Conservation (phyloP, 2,113 vertebrate species). For the Piaya cayana region DNA sequence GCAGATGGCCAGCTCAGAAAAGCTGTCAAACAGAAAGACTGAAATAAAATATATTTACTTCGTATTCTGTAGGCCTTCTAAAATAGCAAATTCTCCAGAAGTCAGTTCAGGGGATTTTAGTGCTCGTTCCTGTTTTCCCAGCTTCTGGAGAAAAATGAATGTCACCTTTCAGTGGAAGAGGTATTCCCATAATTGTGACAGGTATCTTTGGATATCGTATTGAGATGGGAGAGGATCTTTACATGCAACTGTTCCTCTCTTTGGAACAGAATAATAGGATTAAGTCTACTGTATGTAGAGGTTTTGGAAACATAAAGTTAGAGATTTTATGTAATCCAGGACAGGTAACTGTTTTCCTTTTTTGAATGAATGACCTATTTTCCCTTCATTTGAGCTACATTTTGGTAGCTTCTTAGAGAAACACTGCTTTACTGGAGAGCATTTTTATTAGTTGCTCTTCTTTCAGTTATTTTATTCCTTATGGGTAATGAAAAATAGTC, state of each 20-base stretch:
- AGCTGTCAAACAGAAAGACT: slow-evolving; percentile 31
- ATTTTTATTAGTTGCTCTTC: background rate
- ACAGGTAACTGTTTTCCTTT: background rate
- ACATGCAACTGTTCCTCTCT: background rate
- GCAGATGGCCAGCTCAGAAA: slow-evolving; percentile 55
- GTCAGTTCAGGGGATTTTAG: background rate
- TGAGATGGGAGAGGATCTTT: background rate
- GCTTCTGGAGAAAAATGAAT: background rate
- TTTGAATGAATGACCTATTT: background rate
- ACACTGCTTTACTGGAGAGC: background rate
- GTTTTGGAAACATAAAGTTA: background rate
- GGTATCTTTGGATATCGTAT: background rate
- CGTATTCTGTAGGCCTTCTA: background rate
- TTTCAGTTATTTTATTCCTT: background rate
- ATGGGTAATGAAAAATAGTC: background rate
- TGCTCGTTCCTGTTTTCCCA: background rate
- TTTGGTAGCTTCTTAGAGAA: background rate
- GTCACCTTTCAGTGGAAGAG: background rate
- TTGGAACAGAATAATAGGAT: background rate
- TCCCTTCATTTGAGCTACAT: background rate
- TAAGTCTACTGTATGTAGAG: background rate
- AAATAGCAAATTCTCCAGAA: background rate
- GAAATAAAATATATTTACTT: slow-evolving; percentile 27
- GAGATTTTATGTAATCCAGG: background rate
- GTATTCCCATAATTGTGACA: background rate